phyloP scores from a whole-genome alignment of 2,797 vertebrate genomes.

The Muraenolepis orangiensis region DNA sequence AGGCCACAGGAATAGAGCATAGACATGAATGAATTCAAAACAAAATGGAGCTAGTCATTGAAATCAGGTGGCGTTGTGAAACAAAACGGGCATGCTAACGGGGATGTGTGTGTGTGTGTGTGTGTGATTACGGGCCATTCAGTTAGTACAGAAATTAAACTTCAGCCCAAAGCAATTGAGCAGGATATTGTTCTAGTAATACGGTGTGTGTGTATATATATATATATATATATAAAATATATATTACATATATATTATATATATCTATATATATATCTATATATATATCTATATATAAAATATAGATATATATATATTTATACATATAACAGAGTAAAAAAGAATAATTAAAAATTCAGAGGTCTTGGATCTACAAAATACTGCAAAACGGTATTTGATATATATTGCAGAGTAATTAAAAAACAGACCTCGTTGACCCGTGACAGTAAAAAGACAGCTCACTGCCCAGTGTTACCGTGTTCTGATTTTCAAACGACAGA shows the following conservation, averaged over 20 bases:
- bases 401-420: constrained; percentile 81
- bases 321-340: constrained; percentile 60
- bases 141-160: constrained; percentile 49
- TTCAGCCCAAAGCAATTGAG: constrained; percentile 59
- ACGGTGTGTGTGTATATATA: too few species aligned
- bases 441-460: constrained; percentile 60
- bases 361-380: constrained; percentile 72
- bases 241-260: too few species aligned
- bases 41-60: constrained; percentile 55
- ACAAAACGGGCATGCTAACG: constrained; percentile 56
- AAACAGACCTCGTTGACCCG: constrained; percentile 68
- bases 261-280: background rate
- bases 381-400: constrained; percentile 70
- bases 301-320: background rate
- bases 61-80: constrained; percentile 50
- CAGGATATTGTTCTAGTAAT: constrained; percentile 41
- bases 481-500: constrained; percentile 66
- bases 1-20: constrained; percentile 81
- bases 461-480: constrained; percentile 59
- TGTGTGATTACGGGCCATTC: background rate
- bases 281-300: too few species aligned
- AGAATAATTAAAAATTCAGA: constrained; percentile 64
- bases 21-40: constrained; percentile 67
- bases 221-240: constrained; percentile 43
- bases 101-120: constrained; percentile 27